Percentiles rank a stretch among this genome's conserved stretches.
Evolutionary conservation across 2,113 vertebrate species (phyloP).

Genomic region (Hippopotamus amphibius): DNA sequence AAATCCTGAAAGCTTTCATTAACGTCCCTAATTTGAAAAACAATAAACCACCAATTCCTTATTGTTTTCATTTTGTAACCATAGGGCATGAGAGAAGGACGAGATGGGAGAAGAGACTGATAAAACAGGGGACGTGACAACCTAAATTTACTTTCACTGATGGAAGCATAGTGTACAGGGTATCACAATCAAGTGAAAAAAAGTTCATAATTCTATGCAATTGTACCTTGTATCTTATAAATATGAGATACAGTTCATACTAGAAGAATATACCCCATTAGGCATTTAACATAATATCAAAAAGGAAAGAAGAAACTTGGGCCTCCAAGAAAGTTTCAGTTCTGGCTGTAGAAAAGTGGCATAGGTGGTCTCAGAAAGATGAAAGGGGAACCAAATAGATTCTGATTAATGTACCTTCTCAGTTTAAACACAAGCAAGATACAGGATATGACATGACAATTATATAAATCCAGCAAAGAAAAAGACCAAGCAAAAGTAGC

Average conservation of each 20-base stretch:
- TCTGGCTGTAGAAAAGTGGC: not conserved
- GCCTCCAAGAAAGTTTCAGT: accelerated
- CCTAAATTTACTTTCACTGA: not conserved
- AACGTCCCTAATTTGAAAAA: not conserved
- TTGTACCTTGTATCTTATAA: not conserved
- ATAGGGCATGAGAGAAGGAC: not conserved
- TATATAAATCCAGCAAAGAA: not conserved
- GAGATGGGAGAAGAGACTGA: not conserved
- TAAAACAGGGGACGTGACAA: not conserved
- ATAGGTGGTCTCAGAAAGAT: not conserved
- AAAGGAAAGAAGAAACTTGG: not conserved
- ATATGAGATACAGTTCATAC: not conserved
- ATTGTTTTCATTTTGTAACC: not conserved
- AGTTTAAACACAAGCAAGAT: not conserved
- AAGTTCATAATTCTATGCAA: not conserved
- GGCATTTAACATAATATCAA: not conserved
- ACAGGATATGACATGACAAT: not conserved
- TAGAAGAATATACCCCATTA: not conserved
- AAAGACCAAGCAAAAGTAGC: not conserved
- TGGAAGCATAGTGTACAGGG: not conserved
- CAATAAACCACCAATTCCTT: not conserved
- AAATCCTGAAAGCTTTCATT: not conserved
- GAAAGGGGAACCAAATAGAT: not conserved
- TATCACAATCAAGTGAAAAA: not conserved
- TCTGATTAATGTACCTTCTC: not conserved